Percentiles rank a stretch among this genome's conserved stretches.
Evolutionary conservation across 2,797 vertebrate species (phyloP).

Genomic region (Phylloscopus collybita): DNA sequence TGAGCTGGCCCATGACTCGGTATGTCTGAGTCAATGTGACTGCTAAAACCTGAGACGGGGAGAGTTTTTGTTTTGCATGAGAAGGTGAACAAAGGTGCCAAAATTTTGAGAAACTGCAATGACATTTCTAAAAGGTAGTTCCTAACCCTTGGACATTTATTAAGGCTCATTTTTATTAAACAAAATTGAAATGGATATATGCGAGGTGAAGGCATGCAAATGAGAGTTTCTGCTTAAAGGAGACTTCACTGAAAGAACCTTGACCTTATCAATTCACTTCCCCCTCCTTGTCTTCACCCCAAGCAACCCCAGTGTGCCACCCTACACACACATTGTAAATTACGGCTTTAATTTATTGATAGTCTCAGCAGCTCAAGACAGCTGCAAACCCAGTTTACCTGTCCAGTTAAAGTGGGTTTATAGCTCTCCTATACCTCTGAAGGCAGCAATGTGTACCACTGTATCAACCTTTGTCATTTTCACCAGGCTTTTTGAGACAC

Average conservation of each 20-base stretch:
- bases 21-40: not conserved
- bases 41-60: not conserved
- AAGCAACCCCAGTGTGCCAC: not conserved
- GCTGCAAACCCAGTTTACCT: not conserved
- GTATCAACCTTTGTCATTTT: not conserved
- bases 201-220: not conserved
- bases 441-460: not conserved
- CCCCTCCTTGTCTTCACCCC: not conserved
- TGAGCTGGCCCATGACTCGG: not conserved
- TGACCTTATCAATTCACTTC: not conserved
- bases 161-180: not conserved
- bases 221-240: not conserved
- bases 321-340: not conserved
- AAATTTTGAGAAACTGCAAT: not conserved
- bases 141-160: not conserved
- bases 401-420: constrained; percentile 28
- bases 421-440: not conserved
- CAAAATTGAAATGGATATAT: not conserved
- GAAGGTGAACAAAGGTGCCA: not conserved
- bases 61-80: not conserved
- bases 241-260: not conserved
- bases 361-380: constrained; percentile 24
- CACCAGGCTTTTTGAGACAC: not conserved
- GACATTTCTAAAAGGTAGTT: not conserved
- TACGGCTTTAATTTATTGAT: constrained; percentile 3